phyloP scores from a whole-genome alignment of 2,797 vertebrate species.

The Malurus leucopterus region DNA sequence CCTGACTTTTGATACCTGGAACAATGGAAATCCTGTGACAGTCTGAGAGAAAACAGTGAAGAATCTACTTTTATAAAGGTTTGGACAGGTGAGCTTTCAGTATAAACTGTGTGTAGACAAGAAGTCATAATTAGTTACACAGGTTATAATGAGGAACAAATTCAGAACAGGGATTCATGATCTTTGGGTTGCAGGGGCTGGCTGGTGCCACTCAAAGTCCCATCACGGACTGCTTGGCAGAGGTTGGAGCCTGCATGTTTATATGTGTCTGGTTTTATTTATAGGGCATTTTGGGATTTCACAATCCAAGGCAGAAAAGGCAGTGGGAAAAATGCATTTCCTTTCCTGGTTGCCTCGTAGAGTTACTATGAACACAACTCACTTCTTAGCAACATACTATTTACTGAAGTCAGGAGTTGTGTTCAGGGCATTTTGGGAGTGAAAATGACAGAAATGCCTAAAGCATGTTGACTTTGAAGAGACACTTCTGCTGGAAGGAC shows the following conservation, averaged over 20 bases:
- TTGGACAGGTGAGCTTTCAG: background rate
- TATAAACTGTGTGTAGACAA: background rate
- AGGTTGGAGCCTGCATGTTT: background rate
- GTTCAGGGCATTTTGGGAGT: background rate
- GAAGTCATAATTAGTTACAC: background rate
- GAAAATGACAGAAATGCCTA: background rate
- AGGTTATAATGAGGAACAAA: background rate
- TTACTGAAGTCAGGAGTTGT: background rate
- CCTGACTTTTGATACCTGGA: background rate
- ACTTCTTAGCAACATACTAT: background rate
- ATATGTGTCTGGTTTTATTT: background rate
- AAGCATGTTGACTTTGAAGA: background rate
- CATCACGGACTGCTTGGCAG: background rate
- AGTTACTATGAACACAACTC: background rate
- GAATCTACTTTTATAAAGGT: background rate
- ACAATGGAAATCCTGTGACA: background rate
- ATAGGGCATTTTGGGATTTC: background rate
- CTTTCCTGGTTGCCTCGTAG: background rate
- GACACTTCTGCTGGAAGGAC: background rate
- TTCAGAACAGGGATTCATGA: background rate
- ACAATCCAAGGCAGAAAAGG: background rate
- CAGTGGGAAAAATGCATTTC: background rate
- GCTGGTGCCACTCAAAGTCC: background rate
- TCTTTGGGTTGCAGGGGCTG: background rate
- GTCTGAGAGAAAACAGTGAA: background rate